These are phyloP conservation scores for Sthenelais limicola DNA, from an alignment of 2,888 invertebrate genomes.

Conservation along the genomic window DNA sequence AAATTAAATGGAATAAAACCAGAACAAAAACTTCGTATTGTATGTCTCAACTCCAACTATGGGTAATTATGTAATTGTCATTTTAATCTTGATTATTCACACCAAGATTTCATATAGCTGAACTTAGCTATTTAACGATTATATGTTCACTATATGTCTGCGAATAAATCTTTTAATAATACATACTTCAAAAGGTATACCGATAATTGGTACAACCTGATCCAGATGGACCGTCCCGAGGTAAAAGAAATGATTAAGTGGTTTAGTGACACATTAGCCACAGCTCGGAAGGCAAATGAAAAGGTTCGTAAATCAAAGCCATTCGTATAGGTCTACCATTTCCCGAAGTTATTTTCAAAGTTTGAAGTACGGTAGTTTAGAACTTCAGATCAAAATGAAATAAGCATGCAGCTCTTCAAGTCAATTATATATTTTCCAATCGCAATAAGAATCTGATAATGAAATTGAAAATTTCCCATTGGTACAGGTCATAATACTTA, in stretches of 20 bases:
- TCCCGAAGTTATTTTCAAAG: no score
- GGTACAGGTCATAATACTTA: constrained; percentile 10
- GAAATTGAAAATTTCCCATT: background rate
- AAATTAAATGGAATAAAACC: no score
- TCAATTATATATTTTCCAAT: no score
- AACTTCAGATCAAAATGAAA: no score
- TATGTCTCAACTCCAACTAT: constrained; percentile 49
- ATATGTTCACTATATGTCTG: no score
- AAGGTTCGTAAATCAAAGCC: constrained; percentile 6
- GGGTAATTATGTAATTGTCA: constrained; percentile 31
- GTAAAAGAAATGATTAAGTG: constrained; percentile 3
- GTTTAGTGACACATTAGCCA: background rate
- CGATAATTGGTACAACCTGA: constrained; percentile 27
- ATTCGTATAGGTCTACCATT: no score
- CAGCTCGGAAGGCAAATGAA: constrained; percentile 1
- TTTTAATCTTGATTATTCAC: background rate
- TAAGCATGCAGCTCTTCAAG: no score
- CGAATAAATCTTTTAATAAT: no score
- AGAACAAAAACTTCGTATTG: constrained; percentile 40
- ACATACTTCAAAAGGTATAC: constrained; percentile 5
- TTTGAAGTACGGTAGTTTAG: no score
- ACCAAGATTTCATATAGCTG: constrained; percentile 12
- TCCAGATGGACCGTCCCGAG: background rate
- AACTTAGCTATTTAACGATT: no score
- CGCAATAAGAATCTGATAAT: background rate